These are phyloP conservation scores for Radopholus similis DNA, from an alignment of 1,140 invertebrate species.

Conservation along the genomic window DNA sequence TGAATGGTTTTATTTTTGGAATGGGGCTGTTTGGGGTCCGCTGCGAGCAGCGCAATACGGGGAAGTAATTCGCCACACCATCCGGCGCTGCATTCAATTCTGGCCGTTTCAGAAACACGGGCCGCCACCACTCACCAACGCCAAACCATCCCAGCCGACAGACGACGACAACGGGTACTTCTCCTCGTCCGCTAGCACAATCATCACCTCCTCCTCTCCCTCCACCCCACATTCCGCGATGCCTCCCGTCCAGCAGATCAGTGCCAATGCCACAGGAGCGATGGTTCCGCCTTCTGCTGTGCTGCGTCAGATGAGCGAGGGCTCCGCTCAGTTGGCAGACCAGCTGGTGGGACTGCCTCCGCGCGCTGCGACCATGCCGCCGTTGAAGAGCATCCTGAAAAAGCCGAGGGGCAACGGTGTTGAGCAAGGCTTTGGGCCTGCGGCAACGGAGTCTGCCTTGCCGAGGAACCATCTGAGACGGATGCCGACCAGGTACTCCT, in stretches of 20 bases:
- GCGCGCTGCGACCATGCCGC: conserved; percentile 8
- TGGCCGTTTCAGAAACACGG: conserved; percentile 6
- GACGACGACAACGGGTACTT: background rate
- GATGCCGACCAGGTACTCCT: background rate
- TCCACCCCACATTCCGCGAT: background rate
- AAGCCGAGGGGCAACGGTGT: background rate
- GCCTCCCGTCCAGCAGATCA: background rate
- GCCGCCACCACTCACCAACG: background rate
- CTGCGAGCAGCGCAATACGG: no score
- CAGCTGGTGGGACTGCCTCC: background rate
- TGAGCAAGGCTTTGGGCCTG: background rate
- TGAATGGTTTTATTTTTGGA: no score
- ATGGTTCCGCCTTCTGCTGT: no score
- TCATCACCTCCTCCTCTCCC: background rate
- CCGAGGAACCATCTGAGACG: background rate
- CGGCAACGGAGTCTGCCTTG: background rate
- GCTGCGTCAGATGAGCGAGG: background rate
- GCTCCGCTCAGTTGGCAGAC: background rate
- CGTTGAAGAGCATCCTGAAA: conserved; percentile 13
- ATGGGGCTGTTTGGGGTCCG: no score
- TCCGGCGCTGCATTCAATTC: no score
- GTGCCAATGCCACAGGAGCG: background rate
- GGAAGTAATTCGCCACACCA: no score
- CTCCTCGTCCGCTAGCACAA: background rate
- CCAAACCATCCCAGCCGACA: background rate